Conservation (phyloP, 2,888 invertebrate genomes). For the Pycnomerus fuliginosus region DNA sequence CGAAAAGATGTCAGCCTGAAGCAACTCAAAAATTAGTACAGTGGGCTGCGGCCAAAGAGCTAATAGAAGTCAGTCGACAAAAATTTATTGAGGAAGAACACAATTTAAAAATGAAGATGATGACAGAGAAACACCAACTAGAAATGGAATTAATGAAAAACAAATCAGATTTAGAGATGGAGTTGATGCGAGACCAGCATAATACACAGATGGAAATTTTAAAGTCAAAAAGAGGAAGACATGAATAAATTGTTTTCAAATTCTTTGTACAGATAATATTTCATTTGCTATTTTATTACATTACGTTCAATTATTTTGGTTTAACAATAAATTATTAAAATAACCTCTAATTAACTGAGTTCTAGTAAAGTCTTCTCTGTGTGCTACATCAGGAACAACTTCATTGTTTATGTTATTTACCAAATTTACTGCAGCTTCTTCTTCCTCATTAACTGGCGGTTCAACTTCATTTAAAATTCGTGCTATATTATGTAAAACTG, state of each 20-base stretch:
- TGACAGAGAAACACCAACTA: background rate
- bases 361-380: background rate
- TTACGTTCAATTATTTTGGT: background rate
- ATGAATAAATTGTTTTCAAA: background rate
- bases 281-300: background rate
- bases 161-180: background rate
- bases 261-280: background rate
- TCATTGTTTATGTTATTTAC: background rate
- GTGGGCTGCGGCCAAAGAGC: background rate
- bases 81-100: conserved; percentile 2
- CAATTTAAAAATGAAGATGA: background rate
- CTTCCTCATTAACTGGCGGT: conserved; percentile 16
- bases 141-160: background rate
- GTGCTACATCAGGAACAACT: background rate
- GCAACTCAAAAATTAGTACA: background rate
- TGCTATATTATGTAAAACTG: conserved; percentile 30
- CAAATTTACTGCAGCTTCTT: conserved; percentile 5
- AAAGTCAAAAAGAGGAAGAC: background rate
- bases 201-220: too few species aligned
- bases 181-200: too few species aligned
- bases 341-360: background rate
- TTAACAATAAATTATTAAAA: background rate
- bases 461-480: conserved; percentile 13
- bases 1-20: background rate
- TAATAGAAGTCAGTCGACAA: background rate